Percentiles rank a stretch among this genome's conserved stretches.
Conservation (phyloP, 2,797 vertebrate genomes). For the Poecilia gillii region DNA sequence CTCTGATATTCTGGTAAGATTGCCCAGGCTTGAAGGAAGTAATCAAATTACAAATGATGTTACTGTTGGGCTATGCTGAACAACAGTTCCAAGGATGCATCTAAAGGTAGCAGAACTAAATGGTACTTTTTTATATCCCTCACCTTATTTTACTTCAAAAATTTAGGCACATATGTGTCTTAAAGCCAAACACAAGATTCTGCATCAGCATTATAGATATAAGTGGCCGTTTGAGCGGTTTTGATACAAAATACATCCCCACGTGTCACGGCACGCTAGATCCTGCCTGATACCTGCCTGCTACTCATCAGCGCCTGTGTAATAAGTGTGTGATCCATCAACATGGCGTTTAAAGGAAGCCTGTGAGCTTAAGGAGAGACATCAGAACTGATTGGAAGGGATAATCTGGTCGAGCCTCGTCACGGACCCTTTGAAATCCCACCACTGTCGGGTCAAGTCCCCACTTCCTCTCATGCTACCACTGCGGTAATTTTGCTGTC, state of each 20-base stretch:
- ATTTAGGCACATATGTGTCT: not conserved
- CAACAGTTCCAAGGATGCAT: not conserved
- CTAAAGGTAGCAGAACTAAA: not conserved
- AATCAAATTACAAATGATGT: not conserved
- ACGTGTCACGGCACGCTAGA: constrained; percentile 29
- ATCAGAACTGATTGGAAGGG: constrained; percentile 24
- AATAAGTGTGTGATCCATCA: constrained; percentile 3
- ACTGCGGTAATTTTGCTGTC: constrained; percentile 7
- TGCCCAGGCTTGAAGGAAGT: not conserved
- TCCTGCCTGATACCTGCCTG: constrained; percentile 52
- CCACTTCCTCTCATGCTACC: not conserved
- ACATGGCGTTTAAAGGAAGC: constrained; percentile 15
- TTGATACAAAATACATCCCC: constrained; percentile 15
- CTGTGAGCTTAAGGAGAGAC: constrained; percentile 34
- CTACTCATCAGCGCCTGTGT: constrained; percentile 10
- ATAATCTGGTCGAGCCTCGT: constrained; percentile 12
- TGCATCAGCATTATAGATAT: not conserved
- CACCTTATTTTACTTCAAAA: not conserved
- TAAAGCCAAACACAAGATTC: not conserved
- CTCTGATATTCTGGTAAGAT: not conserved
- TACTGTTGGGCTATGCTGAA: not conserved
- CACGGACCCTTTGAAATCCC: constrained; percentile 14
- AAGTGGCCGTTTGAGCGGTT: constrained; percentile 3
- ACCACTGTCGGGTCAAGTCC: constrained; percentile 22
- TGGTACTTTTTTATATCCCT: not conserved